Evolutionary conservation across 2,113 vertebrate species (phyloP), one percentile per base, ranked within the genome.

Genomic region (Sylvilagus bachmani): DNA sequence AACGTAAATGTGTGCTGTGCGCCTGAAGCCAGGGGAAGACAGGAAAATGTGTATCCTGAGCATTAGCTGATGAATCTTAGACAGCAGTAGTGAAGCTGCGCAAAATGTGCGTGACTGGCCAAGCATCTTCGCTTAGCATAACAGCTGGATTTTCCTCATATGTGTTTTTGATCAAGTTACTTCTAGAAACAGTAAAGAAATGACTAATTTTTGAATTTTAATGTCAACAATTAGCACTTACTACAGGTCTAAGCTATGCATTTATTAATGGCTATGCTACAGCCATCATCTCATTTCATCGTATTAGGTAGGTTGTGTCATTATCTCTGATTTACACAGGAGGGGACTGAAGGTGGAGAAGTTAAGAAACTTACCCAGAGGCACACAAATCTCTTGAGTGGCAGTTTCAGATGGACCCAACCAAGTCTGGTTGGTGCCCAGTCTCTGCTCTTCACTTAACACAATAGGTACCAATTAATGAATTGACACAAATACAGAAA

Each of bases 261-360:
- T 78, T 66, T 67, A 33, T 78, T 92, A 69, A 61, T 92, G 85
- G 49, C 64, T 38, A 53, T 69, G 22, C 36, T 38, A 53, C 1
- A 66, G 27, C 17, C 29, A 14, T 91, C 69, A 38, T 71, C 91
- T 90, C 89, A 84, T 75, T 80, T 92, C 67, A 69, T 75, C n/a
- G 25, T 77, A 13, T 29, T 67, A 77, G 31, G 17, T 84, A 69
- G 51, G 13, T 61, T 90, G 62, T 58, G 31, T 19, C 67, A 86
- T 80, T 85, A 66, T 86, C 86, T 94, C 74, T 93, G 64, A 67
- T 77, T 91, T 89, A 75, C 67, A 78, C 70, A 55, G 86, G 89
- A 91, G 33, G 38, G 80, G 89, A 79, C 27, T 66, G 84, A 94
- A 90, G 36, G 61, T 81, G 44, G 33, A 86, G 36, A 82, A 89